Evolutionary conservation across 2,888 invertebrate genomes (phyloP).

Genomic region (Catotricha subobsoleta): DNA sequence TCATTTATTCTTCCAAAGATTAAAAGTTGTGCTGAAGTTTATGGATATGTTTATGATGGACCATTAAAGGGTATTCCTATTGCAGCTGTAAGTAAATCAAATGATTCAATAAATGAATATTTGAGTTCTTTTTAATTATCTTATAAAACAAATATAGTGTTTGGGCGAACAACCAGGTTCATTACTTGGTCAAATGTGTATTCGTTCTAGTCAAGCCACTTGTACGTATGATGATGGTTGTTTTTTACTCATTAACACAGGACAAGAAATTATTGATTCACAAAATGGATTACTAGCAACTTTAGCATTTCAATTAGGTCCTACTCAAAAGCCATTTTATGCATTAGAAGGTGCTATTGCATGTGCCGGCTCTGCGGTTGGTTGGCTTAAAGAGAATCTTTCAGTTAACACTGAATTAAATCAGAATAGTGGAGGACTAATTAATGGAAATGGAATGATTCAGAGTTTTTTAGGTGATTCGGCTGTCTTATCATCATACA

Average conservation of each 20-base stretch:
- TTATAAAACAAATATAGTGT: slow-evolving; percentile 35
- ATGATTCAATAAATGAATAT: not conserved
- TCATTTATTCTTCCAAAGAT: slow-evolving; percentile 71
- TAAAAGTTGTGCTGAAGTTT: slow-evolving; percentile 79
- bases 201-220: slow-evolving; percentile 75
- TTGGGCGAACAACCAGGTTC: slow-evolving; percentile 94
- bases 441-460: slow-evolving; percentile 15
- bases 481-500: slow-evolving; percentile 16
- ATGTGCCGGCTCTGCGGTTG: slow-evolving; percentile 66
- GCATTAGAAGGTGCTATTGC: slow-evolving; percentile 86
- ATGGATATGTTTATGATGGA: slow-evolving; percentile 59
- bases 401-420: slow-evolving; percentile 43
- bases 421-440: slow-evolving; percentile 20
- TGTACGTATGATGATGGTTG: slow-evolving; percentile 93
- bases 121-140: not conserved
- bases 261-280: slow-evolving; percentile 57
- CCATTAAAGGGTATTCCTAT: slow-evolving; percentile 65
- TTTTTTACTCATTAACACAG: slow-evolving; percentile 88
- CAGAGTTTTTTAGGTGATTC: slow-evolving; percentile 21
- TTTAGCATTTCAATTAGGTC: slow-evolving; percentile 72
- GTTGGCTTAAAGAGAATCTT: slow-evolving; percentile 80
- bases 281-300: slow-evolving; percentile 78
- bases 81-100: slow-evolving; percentile 51
- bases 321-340: slow-evolving; percentile 53
- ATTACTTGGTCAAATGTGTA: slow-evolving; percentile 79